Conservation (phyloP, 2,797 vertebrate genomes). For the Parauchenoglanis ngamensis region DNA sequence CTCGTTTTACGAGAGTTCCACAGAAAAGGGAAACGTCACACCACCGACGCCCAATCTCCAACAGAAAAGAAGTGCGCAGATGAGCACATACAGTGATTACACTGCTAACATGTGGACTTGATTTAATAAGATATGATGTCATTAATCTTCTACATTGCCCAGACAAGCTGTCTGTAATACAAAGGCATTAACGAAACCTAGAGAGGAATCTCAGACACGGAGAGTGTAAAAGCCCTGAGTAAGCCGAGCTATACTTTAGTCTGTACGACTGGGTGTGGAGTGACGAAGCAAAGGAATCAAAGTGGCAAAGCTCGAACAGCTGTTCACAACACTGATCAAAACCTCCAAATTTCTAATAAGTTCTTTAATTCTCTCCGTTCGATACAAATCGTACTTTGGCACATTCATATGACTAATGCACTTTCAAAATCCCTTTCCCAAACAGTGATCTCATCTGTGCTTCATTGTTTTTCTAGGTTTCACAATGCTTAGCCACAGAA, state of each 20-base stretch:
- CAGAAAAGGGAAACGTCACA: slow-evolving; percentile 35
- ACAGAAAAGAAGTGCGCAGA: neutral
- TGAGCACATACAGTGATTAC: neutral
- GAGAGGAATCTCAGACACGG: neutral
- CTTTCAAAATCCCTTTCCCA: neutral
- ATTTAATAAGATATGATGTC: slow-evolving; percentile 7
- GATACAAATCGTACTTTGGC: neutral
- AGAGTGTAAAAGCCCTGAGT: slow-evolving; percentile 8
- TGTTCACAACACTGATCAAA: slow-evolving; percentile 5
- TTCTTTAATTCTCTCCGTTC: neutral
- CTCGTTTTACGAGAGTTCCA: slow-evolving; percentile 15
- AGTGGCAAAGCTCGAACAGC: neutral
- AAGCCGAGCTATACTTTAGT: neutral
- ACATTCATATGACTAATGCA: neutral
- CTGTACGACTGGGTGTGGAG: slow-evolving; percentile 41
- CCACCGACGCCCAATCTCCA: neutral
- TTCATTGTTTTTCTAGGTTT: slow-evolving; percentile 18
- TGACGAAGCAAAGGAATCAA: slow-evolving; percentile 4
- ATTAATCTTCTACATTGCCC: neutral
- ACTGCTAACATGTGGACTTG: neutral
- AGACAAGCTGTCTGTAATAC: neutral
- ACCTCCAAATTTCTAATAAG: neutral
- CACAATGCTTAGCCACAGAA: neutral
- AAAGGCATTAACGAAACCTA: neutral
- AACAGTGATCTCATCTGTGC: slow-evolving; percentile 6